Percentiles rank a stretch among this genome's conserved stretches.
phyloP scores from a whole-genome alignment of 2,113 vertebrate genomes.

The Jacana jacana region DNA sequence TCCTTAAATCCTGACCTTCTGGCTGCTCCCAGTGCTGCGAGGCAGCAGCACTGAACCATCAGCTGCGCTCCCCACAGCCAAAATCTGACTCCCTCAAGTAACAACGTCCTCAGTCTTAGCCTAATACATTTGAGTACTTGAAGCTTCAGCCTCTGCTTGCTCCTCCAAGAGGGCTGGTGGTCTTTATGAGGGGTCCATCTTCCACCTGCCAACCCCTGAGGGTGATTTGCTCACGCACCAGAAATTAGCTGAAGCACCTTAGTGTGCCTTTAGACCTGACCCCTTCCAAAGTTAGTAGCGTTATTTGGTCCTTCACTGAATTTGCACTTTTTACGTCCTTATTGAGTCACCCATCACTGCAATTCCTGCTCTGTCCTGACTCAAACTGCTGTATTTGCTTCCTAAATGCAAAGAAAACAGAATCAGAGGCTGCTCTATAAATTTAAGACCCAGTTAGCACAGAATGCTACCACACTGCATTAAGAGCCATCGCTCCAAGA shows the following conservation, averaged over 20 bases:
- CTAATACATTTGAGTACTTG: fast-evolving
- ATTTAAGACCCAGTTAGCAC: background rate
- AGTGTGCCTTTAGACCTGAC: background rate
- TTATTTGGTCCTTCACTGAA: background rate
- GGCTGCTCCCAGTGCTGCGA: fast-evolving
- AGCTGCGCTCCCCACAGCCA: background rate
- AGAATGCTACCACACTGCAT: background rate
- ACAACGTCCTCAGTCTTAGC: fast-evolving
- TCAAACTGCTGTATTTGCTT: background rate
- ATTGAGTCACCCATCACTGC: background rate
- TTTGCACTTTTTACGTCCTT: background rate
- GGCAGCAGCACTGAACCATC: background rate
- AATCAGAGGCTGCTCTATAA: background rate
- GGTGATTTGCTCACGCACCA: background rate
- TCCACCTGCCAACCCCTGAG: background rate
- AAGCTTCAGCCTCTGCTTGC: background rate
- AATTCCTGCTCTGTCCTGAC: background rate
- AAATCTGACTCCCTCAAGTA: background rate
- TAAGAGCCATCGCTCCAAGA: background rate
- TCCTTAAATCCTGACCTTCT: background rate
- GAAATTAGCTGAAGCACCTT: background rate
- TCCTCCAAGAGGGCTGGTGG: background rate
- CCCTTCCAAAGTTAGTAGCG: background rate
- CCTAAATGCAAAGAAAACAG: background rate
- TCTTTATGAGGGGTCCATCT: background rate